phyloP scores from a whole-genome alignment of 2,113 vertebrate species.

The Gadus macrocephalus region DNA sequence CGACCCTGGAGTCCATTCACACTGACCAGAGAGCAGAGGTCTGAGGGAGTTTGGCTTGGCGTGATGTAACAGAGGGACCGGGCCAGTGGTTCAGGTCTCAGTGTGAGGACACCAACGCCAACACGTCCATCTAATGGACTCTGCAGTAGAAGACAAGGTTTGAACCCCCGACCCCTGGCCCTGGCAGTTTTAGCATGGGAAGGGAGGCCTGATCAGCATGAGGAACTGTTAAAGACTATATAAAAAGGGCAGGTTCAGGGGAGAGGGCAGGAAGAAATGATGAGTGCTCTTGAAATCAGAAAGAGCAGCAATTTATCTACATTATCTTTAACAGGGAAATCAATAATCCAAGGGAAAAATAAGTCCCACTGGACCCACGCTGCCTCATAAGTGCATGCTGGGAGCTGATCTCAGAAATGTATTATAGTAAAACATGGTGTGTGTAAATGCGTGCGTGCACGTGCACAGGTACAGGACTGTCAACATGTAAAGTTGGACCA shows the following conservation, averaged over 20 bases:
- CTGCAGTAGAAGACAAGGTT: slow-evolving; percentile 17
- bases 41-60: slow-evolving; percentile 4
- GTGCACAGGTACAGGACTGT: background rate
- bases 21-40: slow-evolving; percentile 24
- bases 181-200: slow-evolving; percentile 4
- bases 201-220: slow-evolving; percentile 24
- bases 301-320: slow-evolving; percentile 24
- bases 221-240: slow-evolving; percentile 36
- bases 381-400: background rate
- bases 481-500: no score
- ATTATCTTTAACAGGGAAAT: slow-evolving; percentile 18
- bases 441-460: background rate
- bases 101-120: slow-evolving; percentile 23
- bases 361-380: background rate
- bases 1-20: background rate
- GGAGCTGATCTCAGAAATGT: background rate
- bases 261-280: slow-evolving; percentile 17
- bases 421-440: background rate
- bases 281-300: background rate
- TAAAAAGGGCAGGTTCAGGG: slow-evolving; percentile 14
- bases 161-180: slow-evolving; percentile 31
- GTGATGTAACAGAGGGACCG: background rate
- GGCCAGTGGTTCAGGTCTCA: slow-evolving; percentile 26
- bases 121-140: slow-evolving; percentile 33
- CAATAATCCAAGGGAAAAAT: slow-evolving; percentile 19